These are phyloP conservation scores for Diadema setosum DNA, from an alignment of 35 echinoderm and acorn worm genomes.

Conservation along the genomic window DNA sequence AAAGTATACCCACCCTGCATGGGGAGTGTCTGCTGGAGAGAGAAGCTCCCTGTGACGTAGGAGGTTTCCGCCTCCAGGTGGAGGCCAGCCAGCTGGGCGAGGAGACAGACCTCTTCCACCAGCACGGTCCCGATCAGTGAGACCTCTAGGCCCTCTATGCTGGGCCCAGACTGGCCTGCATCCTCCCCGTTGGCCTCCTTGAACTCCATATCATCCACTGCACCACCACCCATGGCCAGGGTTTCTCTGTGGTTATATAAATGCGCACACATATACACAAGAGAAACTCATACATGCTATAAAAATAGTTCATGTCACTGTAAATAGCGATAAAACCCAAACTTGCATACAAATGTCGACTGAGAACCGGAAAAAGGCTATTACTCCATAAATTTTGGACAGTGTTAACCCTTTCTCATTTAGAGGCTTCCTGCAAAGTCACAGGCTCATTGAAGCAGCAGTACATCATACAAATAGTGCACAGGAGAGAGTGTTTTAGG, in stretches of 20 bases:
- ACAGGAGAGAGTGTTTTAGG: too few relatives aligned
- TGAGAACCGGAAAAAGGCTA: too few relatives aligned
- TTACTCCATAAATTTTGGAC: too few relatives aligned
- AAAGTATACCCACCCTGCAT: constrained; percentile 53
- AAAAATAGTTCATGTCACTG: too few relatives aligned
- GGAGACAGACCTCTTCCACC: constrained; percentile 76
- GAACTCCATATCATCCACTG: not conserved
- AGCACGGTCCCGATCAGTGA: constrained; percentile 32
- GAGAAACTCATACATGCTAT: too few relatives aligned
- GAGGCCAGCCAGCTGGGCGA: constrained; percentile 83
- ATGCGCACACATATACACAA: not conserved
- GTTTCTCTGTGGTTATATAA: not conserved
- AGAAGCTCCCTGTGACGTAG: constrained; percentile 52
- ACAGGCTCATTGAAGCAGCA: too few relatives aligned
- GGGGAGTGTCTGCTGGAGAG: constrained; percentile 40
- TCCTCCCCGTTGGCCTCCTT: not conserved
- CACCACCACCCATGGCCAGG: not conserved
- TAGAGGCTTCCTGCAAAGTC: too few relatives aligned
- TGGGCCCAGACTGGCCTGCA: not conserved
- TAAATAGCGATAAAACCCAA: too few relatives aligned
- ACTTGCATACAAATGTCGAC: too few relatives aligned
- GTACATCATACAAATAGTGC: too few relatives aligned
- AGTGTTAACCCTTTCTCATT: too few relatives aligned
- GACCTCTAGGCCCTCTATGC: not conserved
- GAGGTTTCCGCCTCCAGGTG: constrained; percentile 80